Conservation (phyloP, 1,140 invertebrate species). For the Hormaphis cornu region DNA sequence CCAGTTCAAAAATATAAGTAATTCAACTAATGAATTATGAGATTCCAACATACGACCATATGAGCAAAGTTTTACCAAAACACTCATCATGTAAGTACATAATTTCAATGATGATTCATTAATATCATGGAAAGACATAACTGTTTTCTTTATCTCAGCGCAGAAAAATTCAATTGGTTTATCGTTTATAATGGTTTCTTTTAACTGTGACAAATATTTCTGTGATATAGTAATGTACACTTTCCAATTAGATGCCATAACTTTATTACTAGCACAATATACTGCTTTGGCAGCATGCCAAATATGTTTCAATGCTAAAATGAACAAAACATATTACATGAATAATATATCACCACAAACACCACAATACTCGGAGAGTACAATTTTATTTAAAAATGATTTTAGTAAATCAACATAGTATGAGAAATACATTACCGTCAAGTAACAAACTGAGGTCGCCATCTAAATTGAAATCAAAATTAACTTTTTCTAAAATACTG, state of each 20-base stretch:
- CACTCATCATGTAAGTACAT: constrained; percentile 8
- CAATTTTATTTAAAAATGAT: too few relatives aligned
- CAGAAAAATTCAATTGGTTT: background rate
- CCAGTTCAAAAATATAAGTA: constrained; percentile 17
- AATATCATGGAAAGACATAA: background rate
- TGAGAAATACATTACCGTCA: background rate
- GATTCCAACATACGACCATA: background rate
- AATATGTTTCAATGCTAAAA: background rate
- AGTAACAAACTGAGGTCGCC: background rate
- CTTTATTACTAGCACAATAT: background rate
- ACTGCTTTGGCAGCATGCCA: constrained; percentile 1
- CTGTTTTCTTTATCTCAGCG: background rate
- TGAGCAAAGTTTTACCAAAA: constrained; percentile 16
- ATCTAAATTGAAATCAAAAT: background rate
- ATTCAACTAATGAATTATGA: background rate
- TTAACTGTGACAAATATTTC: background rate
- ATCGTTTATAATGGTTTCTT: background rate
- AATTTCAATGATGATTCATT: background rate
- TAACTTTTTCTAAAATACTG: background rate
- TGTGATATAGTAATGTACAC: background rate
- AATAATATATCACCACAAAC: too few relatives aligned
- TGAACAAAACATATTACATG: background rate
- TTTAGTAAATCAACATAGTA: background rate
- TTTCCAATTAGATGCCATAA: constrained; percentile 17
- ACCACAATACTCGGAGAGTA: too few relatives aligned